These are phyloP conservation scores for Aphodius sticticus DNA, from an alignment of 2,888 invertebrate species.

Conservation along the genomic window DNA sequence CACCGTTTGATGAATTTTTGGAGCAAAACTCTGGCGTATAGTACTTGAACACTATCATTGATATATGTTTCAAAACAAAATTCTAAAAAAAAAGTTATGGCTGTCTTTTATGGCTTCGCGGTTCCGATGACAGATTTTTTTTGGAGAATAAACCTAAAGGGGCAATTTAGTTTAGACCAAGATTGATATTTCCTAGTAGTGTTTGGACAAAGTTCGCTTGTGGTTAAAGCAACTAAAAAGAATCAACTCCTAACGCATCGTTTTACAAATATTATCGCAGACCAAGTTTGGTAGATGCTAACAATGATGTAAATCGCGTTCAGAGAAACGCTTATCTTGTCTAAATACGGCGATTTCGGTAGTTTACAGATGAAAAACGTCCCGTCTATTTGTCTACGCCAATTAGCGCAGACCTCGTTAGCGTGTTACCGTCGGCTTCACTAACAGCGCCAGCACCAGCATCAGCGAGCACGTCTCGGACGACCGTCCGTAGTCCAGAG, in stretches of 20 bases:
- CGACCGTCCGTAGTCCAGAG: constrained; percentile 28
- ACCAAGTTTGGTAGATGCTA: not conserved
- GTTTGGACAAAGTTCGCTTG: no score
- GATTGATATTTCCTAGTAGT: no score
- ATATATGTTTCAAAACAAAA: no score
- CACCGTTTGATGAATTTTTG: no score
- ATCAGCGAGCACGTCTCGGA: not conserved
- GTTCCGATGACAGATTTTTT: no score
- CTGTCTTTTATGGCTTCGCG: no score
- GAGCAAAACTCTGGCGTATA: no score
- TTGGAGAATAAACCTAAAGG: no score
- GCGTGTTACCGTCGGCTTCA: not conserved
- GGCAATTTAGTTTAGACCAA: no score
- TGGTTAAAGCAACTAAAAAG: no score
- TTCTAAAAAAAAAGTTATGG: no score
- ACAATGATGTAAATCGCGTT: not conserved
- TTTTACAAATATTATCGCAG: not conserved
- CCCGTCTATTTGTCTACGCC: not conserved
- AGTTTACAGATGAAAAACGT: not conserved
- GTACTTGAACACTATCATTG: no score
- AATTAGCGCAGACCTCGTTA: not conserved
- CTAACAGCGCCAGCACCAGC: not conserved
- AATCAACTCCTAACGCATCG: not conserved
- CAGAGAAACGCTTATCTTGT: not conserved
- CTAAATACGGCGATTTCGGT: not conserved